Conservation (phyloP, 2,113 vertebrate species). For the Pao palembangensis region DNA sequence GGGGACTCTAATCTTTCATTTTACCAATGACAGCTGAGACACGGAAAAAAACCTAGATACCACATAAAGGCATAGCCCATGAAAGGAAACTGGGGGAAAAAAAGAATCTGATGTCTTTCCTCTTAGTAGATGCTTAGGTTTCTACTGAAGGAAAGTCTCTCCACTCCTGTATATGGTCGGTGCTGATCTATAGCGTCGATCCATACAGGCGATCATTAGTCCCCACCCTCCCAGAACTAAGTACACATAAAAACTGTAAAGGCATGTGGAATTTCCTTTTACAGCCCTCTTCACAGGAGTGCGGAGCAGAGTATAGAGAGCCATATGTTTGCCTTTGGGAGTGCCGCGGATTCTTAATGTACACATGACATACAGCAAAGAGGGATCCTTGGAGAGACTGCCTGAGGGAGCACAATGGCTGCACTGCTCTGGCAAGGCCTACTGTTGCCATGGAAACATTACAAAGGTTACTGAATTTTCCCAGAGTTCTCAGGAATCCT, state of each 20-base stretch:
- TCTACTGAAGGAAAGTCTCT: slow-evolving; percentile 6
- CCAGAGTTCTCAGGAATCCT: slow-evolving; percentile 31
- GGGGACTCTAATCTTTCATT: slow-evolving; percentile 56
- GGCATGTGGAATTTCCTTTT: slow-evolving; percentile 1
- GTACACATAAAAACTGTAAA: background rate
- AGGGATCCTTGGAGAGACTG: slow-evolving; percentile 32
- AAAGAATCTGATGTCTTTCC: slow-evolving; percentile 21
- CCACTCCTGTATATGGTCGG: background rate
- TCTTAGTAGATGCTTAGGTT: background rate
- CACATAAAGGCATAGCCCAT: slow-evolving; percentile 36
- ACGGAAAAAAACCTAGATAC: slow-evolving; percentile 33
- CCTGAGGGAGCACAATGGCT: slow-evolving; percentile 28
- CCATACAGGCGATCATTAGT: too few relatives aligned
- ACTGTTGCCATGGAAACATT: slow-evolving; percentile 52
- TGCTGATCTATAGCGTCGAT: slow-evolving; percentile 9
- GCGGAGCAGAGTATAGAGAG: background rate
- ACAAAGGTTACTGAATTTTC: slow-evolving; percentile 49
- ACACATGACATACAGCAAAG: slow-evolving; percentile 48
- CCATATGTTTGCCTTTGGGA: slow-evolving; percentile 39
- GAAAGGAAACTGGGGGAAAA: background rate
- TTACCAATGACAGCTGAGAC: slow-evolving; percentile 52
- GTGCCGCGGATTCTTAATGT: slow-evolving; percentile 28
- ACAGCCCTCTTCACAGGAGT: background rate
- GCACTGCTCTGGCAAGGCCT: slow-evolving; percentile 30
- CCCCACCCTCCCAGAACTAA: background rate